Evolutionary conservation across 2,113 vertebrate species (phyloP).

Genomic region (Tylochromis polylepis): DNA sequence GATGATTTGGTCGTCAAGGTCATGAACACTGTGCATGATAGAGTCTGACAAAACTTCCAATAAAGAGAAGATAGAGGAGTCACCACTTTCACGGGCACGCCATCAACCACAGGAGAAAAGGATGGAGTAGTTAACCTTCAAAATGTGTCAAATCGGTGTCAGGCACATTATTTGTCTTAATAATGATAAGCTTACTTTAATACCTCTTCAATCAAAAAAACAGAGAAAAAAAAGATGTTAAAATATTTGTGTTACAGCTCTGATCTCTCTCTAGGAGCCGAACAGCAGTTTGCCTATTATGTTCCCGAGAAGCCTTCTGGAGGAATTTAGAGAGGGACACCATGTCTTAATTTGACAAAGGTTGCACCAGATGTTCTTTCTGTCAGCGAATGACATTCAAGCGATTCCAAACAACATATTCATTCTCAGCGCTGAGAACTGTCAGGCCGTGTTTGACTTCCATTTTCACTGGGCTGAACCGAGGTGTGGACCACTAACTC

Average conservation of each 20-base stretch:
- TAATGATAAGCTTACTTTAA: conserved; percentile 51
- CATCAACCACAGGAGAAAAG: conserved; percentile 5
- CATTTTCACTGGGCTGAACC: not conserved
- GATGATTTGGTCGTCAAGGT: conserved; percentile 32
- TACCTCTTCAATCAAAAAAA: conserved; percentile 17
- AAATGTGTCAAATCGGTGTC: conserved; percentile 38
- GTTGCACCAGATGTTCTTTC: conserved; percentile 40
- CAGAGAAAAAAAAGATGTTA: not conserved
- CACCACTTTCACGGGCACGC: conserved; percentile 23
- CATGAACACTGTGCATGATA: conserved; percentile 20
- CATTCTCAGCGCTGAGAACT: conserved; percentile 30
- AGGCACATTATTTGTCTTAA: conserved; percentile 48
- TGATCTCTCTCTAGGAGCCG: conserved; percentile 20
- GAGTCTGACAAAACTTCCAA: not conserved
- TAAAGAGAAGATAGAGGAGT: conserved; percentile 14
- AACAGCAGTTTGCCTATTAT: conserved; percentile 38
- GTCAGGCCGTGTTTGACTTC: conserved; percentile 13
- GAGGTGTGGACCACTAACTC: conserved; percentile 63
- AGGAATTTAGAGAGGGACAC: conserved; percentile 29
- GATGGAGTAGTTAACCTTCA: conserved; percentile 60
- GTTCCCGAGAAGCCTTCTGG: not conserved
- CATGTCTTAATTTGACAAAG: conserved; percentile 49
- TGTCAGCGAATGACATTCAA: conserved; percentile 34
- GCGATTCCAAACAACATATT: conserved; percentile 49
- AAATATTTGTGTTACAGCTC: conserved; percentile 16